Evolutionary conservation across 2,797 vertebrate species (phyloP).

Genomic region (Diglossa cyanea): DNA sequence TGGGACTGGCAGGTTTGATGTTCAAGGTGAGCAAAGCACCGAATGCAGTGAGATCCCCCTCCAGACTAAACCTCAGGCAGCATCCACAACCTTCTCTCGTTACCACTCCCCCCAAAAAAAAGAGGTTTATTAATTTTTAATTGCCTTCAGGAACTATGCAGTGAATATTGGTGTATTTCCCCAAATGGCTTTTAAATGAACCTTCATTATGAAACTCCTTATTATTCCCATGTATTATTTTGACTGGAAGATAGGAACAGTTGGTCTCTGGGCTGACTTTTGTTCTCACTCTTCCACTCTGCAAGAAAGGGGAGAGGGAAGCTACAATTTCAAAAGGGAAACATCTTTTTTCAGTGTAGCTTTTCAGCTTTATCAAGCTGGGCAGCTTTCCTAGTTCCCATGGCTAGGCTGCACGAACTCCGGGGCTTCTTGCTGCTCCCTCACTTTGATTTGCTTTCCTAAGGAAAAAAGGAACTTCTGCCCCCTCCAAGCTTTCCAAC

Average conservation of each 20-base stretch:
- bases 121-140: background rate
- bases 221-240: background rate
- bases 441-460: background rate
- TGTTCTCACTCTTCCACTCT: background rate
- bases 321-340: background rate
- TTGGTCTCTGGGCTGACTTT: background rate
- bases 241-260: background rate
- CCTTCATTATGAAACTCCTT: background rate
- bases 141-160: background rate
- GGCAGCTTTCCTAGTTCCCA: background rate
- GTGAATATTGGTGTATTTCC: background rate
- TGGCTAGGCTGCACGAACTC: fast-evolving
- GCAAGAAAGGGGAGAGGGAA: background rate
- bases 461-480: background rate
- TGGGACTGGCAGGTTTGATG: background rate
- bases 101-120: fast-evolving
- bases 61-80: background rate
- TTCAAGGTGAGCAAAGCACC: background rate
- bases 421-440: background rate
- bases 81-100: background rate
- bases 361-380: background rate
- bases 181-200: background rate
- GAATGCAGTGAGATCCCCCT: background rate
- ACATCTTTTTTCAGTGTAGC: background rate
- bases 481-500: background rate